Conservation (phyloP, 2,113 vertebrate genomes). For the Morone chrysops region DNA sequence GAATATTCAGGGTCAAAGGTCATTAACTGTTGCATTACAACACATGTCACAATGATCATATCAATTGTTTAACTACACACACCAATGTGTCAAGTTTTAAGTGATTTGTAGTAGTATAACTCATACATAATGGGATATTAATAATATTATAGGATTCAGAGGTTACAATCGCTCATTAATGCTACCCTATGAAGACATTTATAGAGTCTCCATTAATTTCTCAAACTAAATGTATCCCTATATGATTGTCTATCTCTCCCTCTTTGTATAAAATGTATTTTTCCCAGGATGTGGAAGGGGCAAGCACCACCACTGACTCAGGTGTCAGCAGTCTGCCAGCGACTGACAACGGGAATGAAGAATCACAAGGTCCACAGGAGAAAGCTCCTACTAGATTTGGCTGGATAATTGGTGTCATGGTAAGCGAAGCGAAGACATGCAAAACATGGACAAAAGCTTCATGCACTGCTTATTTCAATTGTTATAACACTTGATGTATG, state of each 20-base stretch:
- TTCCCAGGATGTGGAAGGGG: conserved; percentile 63
- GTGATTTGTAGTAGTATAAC: too few species aligned
- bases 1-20: too few species aligned
- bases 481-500: not conserved
- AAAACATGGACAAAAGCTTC: not conserved
- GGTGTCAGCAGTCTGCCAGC: conserved; percentile 16
- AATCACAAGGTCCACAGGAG: not conserved
- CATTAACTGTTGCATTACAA: too few species aligned
- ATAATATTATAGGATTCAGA: too few species aligned
- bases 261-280: not conserved
- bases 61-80: too few species aligned
- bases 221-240: not conserved
- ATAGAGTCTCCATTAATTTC: too few species aligned
- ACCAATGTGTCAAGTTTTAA: too few species aligned
- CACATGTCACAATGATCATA: too few species aligned
- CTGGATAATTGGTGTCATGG: conserved; percentile 83
- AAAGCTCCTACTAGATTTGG: conserved; percentile 75
- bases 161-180: too few species aligned
- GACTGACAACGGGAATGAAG: conserved; percentile 26
- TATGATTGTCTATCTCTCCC: not conserved
- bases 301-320: conserved; percentile 14
- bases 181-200: too few species aligned
- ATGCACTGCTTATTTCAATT: not conserved
- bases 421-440: conserved; percentile 35
- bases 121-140: too few species aligned